Evolutionary conservation across 1,140 invertebrate genomes (phyloP).

Genomic region (Caenorhabditis inopinata): DNA sequence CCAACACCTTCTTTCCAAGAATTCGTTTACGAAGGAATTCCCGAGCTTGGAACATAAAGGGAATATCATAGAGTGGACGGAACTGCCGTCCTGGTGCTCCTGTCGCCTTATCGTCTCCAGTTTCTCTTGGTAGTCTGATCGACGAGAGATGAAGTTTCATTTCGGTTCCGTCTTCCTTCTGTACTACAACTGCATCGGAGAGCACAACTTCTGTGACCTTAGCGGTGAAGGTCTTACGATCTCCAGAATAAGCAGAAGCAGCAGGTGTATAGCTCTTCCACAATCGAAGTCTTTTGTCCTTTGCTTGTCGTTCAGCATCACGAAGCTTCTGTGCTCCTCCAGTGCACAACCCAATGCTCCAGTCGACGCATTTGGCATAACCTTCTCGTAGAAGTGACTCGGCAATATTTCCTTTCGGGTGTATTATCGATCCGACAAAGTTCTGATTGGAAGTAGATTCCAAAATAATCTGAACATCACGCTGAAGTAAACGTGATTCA

Average conservation of each 20-base stretch:
- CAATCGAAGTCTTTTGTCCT: slow-evolving; percentile 80
- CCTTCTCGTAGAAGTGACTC: slow-evolving; percentile 85
- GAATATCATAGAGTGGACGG: slow-evolving; percentile 90
- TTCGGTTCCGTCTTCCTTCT: slow-evolving; percentile 75
- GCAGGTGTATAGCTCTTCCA: slow-evolving; percentile 79
- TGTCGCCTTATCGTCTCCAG: not conserved
- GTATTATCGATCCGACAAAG: slow-evolving; percentile 88
- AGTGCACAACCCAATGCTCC: slow-evolving; percentile 80
- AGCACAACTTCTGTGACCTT: slow-evolving; percentile 82
- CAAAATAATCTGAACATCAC: slow-evolving; percentile 83
- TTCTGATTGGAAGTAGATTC: slow-evolving; percentile 85
- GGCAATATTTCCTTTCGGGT: slow-evolving; percentile 92
- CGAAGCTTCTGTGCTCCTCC: slow-evolving; percentile 79
- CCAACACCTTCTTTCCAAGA: slow-evolving; percentile 84
- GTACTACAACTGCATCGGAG: slow-evolving; percentile 86
- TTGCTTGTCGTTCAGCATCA: slow-evolving; percentile 80
- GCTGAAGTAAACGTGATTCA: slow-evolving; percentile 84
- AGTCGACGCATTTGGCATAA: slow-evolving; percentile 93
- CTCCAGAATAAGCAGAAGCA: slow-evolving; percentile 44
- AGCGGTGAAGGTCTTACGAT: slow-evolving; percentile 52
- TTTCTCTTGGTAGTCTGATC: slow-evolving; percentile 80
- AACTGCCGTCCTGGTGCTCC: slow-evolving; percentile 71
- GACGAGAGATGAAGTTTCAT: slow-evolving; percentile 95
- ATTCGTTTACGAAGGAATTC: slow-evolving; percentile 84
- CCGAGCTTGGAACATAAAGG: slow-evolving; percentile 94